A percentile compares a stretch with the other conserved stretches of the same genome.
phyloP scores from a whole-genome alignment of 2,113 vertebrate species.

The Ophiodon elongatus region DNA sequence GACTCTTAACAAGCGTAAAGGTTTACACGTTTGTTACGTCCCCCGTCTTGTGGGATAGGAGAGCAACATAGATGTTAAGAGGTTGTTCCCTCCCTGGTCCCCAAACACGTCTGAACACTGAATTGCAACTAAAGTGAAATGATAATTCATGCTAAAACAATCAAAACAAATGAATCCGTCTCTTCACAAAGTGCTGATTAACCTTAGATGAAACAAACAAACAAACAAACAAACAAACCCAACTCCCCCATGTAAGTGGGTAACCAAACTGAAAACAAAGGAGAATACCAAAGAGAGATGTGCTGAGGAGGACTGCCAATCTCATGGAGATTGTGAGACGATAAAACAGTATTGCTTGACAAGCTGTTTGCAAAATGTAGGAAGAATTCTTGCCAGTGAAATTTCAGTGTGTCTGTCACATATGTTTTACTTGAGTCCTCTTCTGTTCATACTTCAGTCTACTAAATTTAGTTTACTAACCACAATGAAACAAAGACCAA shows the following conservation, averaged over 20 bases:
- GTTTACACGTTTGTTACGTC: not conserved
- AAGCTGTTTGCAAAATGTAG: not conserved
- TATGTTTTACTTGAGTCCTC: conserved; percentile 8
- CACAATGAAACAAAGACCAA: conserved; percentile 20
- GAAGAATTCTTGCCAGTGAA: not conserved
- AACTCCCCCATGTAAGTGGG: not conserved
- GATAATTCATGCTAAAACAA: not conserved
- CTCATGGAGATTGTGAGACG: not conserved
- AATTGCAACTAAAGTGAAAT: not conserved
- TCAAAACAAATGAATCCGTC: too few relatives aligned
- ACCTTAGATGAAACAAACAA: too few relatives aligned
- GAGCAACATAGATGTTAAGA: not conserved
- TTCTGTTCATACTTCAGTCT: conserved; percentile 12
- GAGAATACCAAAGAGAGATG: not conserved
- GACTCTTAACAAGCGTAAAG: not conserved
- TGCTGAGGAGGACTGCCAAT: not conserved
- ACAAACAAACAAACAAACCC: too few relatives aligned
- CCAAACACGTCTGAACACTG: not conserved
- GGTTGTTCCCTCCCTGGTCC: not conserved
- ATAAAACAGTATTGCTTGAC: not conserved
- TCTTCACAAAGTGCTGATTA: too few relatives aligned
- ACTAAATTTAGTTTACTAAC: not conserved
- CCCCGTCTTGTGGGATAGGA: not conserved
- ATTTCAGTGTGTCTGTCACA: conserved; percentile 9
- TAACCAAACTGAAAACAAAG: not conserved